Evolutionary conservation across 2,797 vertebrate genomes (phyloP), one percentile per base, ranked within the genome.

Genomic region (Aphelocoma californica): DNA sequence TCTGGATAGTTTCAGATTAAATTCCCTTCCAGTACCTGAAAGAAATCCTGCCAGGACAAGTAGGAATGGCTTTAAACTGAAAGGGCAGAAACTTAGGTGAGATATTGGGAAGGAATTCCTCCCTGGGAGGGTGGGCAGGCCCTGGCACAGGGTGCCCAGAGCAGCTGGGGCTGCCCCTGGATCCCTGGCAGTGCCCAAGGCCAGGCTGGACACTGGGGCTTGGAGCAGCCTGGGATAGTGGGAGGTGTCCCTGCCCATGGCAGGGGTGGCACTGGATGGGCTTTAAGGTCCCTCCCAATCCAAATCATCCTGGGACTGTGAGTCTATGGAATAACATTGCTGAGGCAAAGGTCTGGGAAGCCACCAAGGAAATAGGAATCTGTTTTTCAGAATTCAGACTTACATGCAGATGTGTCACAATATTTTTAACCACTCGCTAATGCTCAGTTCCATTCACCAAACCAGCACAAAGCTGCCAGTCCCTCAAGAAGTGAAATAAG

Each of bases 281-380:
- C 0, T 48, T 56, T 42, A 0, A 48, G 26, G 26, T 19, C 16
- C 7, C 9, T 48, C 0, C 7, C 31, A 4, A 24, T 18, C 26
- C 40, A 48, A 67, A 42, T 0, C 9, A 48, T 17, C 7, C 42
- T 36, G 48, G 9, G 19, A 44, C 56, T 18, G 9, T 12, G 26
- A 62, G 12, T 36, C 50, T 25, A 4, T 5, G 44, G 57, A n/a
- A 58, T 15, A 18, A 7, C 11, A 16, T 17, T 60, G 15, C 26
- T 36, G 23, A 70, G 15, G 23, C 31, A 57, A 73, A 69, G 16
- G 50, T 50, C 23, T 65, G 38, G 60, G 62, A 57, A 29, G 31
- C 10, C 25, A 42, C 11, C n/a, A 50, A 42, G 12, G 36, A 67
- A 82, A 80, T 12, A n/a, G 1, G 6, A 14, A 48, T 42, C 28